Percentiles rank a stretch among this genome's conserved stretches.
Conservation (phyloP, 2,797 vertebrate genomes). For the Myioborus melanocephalus region DNA sequence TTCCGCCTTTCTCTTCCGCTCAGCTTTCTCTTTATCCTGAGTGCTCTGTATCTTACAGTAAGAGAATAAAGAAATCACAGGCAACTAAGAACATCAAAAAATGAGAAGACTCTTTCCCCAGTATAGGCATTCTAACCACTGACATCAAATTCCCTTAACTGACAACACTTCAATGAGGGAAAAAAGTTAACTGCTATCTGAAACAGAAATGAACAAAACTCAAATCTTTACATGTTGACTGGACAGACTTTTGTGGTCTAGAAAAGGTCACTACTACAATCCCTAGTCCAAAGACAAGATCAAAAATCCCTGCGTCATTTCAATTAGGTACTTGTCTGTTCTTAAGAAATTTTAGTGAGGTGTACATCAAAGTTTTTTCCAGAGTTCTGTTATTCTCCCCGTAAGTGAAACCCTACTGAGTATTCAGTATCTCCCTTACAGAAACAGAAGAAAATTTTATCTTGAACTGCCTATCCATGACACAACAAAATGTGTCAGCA, state of each 20-base stretch:
- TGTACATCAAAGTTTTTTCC: background rate
- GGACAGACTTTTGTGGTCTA: background rate
- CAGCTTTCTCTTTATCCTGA: conserved; percentile 95
- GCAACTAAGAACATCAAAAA: background rate
- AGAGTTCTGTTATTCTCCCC: background rate
- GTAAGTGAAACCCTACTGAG: background rate
- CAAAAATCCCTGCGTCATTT: background rate
- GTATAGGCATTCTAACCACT: background rate
- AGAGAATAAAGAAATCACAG: background rate
- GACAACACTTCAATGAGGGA: background rate
- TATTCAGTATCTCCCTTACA: background rate
- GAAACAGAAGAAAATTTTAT: background rate
- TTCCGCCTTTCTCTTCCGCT: conserved; percentile 95
- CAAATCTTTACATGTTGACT: background rate
- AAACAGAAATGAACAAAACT: background rate
- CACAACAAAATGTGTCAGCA: background rate
- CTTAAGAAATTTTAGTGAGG: background rate
- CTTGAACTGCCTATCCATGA: background rate
- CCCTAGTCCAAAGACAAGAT: background rate
- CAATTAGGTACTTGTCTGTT: background rate
- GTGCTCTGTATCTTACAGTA: conserved; percentile 74
- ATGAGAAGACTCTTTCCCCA: background rate
- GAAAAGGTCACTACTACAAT: background rate
- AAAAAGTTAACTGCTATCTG: background rate
- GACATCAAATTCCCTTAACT: background rate